Percentiles rank a stretch among this genome's conserved stretches.
These are phyloP conservation scores for Emydocephalus ijimae DNA, from an alignment of 2,113 vertebrate species.

Conservation along the genomic window DNA sequence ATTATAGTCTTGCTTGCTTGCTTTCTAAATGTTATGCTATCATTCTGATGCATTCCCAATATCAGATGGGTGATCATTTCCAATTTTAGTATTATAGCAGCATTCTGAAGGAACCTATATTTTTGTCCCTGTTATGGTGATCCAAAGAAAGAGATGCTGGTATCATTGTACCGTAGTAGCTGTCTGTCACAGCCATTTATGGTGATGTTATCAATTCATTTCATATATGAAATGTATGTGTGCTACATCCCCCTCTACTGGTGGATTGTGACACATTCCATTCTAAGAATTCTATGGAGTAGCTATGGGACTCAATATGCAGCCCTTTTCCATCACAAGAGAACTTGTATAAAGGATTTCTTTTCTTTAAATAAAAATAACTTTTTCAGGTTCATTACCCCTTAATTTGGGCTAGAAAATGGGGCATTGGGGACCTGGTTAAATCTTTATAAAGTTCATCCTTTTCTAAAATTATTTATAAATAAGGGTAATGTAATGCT, in stretches of 20 bases:
- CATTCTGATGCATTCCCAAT: background rate
- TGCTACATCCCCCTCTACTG: background rate
- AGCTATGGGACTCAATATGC: no score
- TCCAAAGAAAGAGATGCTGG: background rate
- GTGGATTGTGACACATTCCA: background rate
- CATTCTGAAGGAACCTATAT: background rate
- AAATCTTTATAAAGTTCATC: background rate
- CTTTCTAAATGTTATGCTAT: background rate
- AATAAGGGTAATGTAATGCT: constrained; percentile 1
- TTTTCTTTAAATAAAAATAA: background rate
- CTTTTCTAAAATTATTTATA: constrained; percentile 1
- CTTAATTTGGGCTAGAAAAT: background rate
- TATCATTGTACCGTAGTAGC: background rate
- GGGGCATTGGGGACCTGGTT: background rate
- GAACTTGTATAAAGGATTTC: background rate
- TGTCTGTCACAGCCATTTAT: background rate
- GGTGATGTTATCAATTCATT: background rate
- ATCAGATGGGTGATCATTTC: background rate
- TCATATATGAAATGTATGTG: background rate
- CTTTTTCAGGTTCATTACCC: background rate
- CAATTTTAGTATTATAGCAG: background rate
- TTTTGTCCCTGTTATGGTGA: background rate
- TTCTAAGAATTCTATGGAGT: background rate
- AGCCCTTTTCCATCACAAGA: background rate
- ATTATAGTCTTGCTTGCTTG: background rate